These are phyloP conservation scores for Nestor notabilis DNA, from an alignment of 2,113 vertebrate genomes.

Conservation along the genomic window DNA sequence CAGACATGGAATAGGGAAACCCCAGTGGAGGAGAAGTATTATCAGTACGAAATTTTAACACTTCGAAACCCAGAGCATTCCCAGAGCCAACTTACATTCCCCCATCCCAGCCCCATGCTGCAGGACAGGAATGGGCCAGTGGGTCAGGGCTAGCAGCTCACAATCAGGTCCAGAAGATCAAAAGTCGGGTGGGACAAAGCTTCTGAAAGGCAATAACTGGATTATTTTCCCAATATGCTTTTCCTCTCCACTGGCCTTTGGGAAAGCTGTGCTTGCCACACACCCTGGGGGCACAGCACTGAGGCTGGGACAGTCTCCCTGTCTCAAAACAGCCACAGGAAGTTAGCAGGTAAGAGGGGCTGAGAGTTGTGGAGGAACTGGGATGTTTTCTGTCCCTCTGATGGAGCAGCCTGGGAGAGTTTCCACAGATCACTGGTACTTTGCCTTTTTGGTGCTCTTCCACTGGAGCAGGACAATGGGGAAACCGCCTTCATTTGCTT, in stretches of 20 bases:
- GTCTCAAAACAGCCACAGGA: accelerated
- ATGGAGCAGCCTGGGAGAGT: slow-evolving; percentile 29
- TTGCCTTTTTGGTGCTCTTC: slow-evolving; percentile 37
- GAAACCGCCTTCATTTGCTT: slow-evolving; percentile 50
- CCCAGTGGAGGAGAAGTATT: background rate
- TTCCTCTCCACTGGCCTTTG: accelerated
- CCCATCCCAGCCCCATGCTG: accelerated
- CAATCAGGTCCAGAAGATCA: background rate
- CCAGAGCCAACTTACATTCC: background rate
- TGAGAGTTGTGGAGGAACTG: background rate
- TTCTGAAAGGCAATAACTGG: background rate
- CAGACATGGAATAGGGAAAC: background rate
- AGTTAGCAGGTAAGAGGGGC: background rate
- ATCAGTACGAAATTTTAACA: background rate
- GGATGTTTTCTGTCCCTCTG: background rate
- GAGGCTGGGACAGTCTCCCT: background rate
- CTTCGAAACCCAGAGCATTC: background rate
- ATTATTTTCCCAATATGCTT: background rate
- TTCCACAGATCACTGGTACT: slow-evolving; percentile 50
- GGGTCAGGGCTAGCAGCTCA: background rate
- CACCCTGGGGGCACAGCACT: accelerated
- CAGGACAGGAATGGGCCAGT: background rate
- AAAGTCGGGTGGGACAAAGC: background rate
- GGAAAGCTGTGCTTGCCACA: background rate
- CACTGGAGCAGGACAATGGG: slow-evolving; percentile 24